phyloP scores from a whole-genome alignment of 2,888 invertebrate species.

The Dryobota labecula region DNA sequence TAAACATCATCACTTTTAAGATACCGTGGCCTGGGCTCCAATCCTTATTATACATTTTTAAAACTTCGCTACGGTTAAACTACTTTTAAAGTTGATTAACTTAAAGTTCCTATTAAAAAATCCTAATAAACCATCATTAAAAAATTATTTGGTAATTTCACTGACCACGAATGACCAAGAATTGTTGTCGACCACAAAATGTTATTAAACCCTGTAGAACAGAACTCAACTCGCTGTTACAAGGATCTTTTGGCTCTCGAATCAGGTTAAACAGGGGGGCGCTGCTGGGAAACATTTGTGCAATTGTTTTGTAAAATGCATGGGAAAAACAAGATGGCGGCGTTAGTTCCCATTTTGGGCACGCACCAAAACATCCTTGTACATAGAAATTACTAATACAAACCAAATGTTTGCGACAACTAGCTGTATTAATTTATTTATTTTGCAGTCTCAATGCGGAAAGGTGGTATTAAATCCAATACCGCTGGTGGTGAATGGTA shows the following conservation, averaged over 20 bases:
- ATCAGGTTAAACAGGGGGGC: neutral
- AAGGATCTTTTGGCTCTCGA: neutral
- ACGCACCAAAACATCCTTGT: neutral
- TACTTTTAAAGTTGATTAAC: neutral
- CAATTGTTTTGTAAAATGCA: neutral
- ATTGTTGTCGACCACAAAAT: constrained; percentile 47
- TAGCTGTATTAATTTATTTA: constrained; percentile 12
- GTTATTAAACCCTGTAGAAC: constrained; percentile 35
- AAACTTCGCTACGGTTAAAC: neutral
- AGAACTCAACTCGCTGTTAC: neutral
- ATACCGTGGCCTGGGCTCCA: too few relatives aligned
- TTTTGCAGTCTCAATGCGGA: constrained; percentile 85
- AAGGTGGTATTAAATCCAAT: constrained; percentile 87
- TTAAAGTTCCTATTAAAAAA: neutral
- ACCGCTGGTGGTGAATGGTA: constrained; percentile 91
- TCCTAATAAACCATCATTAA: neutral
- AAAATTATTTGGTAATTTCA: constrained; percentile 2
- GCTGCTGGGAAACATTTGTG: neutral
- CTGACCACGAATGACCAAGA: constrained; percentile 9
- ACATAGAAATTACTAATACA: constrained; percentile 37
- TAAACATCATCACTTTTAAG: neutral
- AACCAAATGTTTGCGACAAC: neutral
- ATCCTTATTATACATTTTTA: neutral
- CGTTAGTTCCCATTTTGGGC: neutral
- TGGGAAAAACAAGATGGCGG: neutral